A percentile compares a stretch with the other conserved stretches of the same genome.
These are phyloP conservation scores for Ammospiza caudacuta DNA, from an alignment of 2,113 vertebrate species.

Conservation along the genomic window DNA sequence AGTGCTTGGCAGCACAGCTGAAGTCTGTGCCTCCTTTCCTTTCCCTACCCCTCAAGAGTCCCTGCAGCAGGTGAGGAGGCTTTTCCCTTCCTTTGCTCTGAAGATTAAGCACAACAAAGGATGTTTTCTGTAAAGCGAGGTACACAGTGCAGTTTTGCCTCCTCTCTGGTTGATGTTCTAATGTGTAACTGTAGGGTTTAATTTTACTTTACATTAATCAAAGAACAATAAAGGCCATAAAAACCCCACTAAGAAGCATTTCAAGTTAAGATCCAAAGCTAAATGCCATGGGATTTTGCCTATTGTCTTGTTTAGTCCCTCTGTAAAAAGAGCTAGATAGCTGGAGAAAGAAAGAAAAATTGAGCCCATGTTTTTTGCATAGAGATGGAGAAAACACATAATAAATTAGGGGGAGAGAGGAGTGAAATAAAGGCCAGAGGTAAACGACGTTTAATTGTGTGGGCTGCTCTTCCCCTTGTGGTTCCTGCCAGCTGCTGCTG, in stretches of 20 bases:
- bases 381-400: conserved; percentile 77
- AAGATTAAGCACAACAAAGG: conserved; percentile 56
- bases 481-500: conserved; percentile 88
- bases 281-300: conserved; percentile 69
- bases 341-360: conserved; percentile 88
- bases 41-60: not conserved
- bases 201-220: conserved; percentile 81
- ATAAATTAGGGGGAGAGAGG: conserved; percentile 82
- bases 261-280: conserved; percentile 69
- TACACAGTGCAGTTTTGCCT: not conserved
- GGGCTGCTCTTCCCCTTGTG: conserved; percentile 83
- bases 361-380: conserved; percentile 80
- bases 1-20: not conserved
- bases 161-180: conserved; percentile 57
- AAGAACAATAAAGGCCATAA: conserved; percentile 73
- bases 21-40: not conserved
- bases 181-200: conserved; percentile 74
- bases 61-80: not conserved
- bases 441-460: conserved; percentile 86
- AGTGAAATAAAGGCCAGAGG: conserved; percentile 87
- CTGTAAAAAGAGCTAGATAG: conserved; percentile 75
- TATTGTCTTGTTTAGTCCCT: conserved; percentile 71
- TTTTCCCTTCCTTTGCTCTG: not conserved
- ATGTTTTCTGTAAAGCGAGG: conserved; percentile 40
- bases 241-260: conserved; percentile 68